Conservation (phyloP, 30 jellyfish, hydroid and myxozoan species). For the Nemopilema nomurai region DNA sequence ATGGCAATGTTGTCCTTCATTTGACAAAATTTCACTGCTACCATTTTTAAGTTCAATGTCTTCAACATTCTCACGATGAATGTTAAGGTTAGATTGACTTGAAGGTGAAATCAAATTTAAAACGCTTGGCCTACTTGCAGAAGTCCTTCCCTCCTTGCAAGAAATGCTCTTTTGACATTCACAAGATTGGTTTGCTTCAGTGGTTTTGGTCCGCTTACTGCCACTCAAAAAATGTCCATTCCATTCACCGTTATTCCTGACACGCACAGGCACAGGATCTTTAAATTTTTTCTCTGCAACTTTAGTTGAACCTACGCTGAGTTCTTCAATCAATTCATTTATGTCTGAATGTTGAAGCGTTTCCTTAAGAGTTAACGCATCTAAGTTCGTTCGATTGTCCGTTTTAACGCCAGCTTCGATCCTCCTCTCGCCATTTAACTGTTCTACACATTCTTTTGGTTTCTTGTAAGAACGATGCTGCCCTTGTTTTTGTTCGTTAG, state of each 20-base stretch:
- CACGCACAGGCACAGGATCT: neutral
- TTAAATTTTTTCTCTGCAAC: neutral
- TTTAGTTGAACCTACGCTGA: neutral
- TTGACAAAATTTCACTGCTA: neutral
- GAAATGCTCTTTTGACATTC: neutral
- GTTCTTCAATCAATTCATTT: neutral
- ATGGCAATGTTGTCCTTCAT: neutral
- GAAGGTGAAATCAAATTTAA: neutral
- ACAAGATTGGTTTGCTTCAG: neutral
- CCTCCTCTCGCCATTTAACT: slow-evolving; percentile 38
- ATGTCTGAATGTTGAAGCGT: neutral
- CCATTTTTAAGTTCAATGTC: neutral
- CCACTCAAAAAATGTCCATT: neutral
- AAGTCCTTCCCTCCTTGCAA: neutral
- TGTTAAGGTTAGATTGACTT: neutral
- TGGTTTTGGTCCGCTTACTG: neutral
- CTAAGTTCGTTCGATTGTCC: slow-evolving; percentile 36
- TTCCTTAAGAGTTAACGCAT: slow-evolving; percentile 11
- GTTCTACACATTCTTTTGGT: slow-evolving; percentile 17
- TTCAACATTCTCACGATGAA: neutral
- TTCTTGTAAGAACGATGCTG: neutral
- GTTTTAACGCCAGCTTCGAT: slow-evolving; percentile 55
- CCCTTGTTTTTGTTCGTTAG: neutral
- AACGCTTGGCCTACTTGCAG: neutral
- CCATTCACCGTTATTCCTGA: neutral